Conservation (phyloP, 2,797 vertebrate species). For the Myotis myotis region DNA sequence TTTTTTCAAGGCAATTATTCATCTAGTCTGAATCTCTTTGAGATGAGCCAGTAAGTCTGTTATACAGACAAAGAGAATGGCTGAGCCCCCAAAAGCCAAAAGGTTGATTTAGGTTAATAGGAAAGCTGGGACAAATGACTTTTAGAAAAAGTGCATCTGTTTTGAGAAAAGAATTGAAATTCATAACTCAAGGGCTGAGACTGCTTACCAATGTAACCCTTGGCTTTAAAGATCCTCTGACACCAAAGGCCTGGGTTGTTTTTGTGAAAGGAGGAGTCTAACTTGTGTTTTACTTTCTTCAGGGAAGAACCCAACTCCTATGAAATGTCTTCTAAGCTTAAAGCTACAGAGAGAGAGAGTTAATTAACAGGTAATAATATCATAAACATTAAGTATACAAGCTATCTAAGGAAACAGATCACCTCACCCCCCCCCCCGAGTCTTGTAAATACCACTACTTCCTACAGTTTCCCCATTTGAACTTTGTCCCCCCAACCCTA, state of each 20-base stretch:
- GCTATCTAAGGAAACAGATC: constrained; percentile 18
- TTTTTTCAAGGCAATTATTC: constrained; percentile 76
- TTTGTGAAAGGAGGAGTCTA: constrained; percentile 20
- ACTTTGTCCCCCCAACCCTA: background rate
- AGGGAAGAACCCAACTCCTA: background rate
- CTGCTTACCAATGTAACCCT: constrained; percentile 1
- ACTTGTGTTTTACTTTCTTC: constrained; percentile 22
- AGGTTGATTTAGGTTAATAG: constrained; percentile 69
- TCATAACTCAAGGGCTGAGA: constrained; percentile 2
- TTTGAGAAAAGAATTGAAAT: constrained; percentile 48
- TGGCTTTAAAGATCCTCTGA: background rate
- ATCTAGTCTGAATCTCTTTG: constrained; percentile 70
- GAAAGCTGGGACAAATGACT: constrained; percentile 35
- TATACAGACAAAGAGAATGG: constrained; percentile 63
- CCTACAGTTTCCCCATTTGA: background rate
- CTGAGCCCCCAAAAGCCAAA: constrained; percentile 60
- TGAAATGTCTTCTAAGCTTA: constrained; percentile 40
- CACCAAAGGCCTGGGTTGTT: constrained; percentile 35
- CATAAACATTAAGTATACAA: constrained; percentile 44
- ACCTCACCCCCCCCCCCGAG: background rate
- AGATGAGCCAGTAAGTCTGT: constrained; percentile 72
- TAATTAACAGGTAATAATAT: constrained; percentile 39
- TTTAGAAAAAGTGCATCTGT: constrained; percentile 42
- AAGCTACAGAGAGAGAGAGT: constrained; percentile 35
- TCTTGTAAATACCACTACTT: constrained; percentile 37